Percentiles rank a stretch among this genome's conserved stretches.
Conservation (phyloP, 2,113 vertebrate species). For the Calyptomena viridis region DNA sequence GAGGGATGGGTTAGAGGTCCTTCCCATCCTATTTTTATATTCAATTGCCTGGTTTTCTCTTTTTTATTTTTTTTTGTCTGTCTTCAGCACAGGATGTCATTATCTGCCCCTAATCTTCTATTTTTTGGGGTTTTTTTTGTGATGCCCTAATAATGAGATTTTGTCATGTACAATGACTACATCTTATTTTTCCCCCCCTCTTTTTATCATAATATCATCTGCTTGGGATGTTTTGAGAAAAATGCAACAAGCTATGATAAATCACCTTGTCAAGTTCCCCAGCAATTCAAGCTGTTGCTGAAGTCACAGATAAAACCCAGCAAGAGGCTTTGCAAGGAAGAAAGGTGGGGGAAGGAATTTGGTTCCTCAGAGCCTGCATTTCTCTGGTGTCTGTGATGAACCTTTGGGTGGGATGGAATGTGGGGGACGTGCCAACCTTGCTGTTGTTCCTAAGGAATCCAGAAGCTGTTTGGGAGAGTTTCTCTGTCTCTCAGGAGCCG, state of each 20-base stretch:
- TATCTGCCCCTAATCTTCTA: constrained; percentile 7
- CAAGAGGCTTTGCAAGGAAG: neutral
- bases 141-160: constrained; percentile 38
- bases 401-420: constrained; percentile 32
- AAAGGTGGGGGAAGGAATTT: neutral
- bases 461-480: constrained; percentile 39
- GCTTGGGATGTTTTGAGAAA: constrained; percentile 38
- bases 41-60: neutral
- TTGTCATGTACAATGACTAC: constrained; percentile 19
- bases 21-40: neutral
- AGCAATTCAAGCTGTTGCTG: constrained; percentile 50
- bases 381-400: constrained; percentile 1
- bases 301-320: constrained; percentile 49
- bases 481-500: constrained; percentile 21
- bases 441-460: constrained; percentile 52
- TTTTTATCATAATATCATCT: constrained; percentile 51
- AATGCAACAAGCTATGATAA: constrained; percentile 61
- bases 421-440: constrained; percentile 42
- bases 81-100: neutral
- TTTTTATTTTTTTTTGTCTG: neutral
- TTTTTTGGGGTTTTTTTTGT: neutral
- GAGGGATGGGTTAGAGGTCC: neutral
- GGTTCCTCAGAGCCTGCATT: neutral
- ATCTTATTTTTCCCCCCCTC: neutral
- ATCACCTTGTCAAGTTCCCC: constrained; percentile 57